phyloP scores from a whole-genome alignment of 2,797 vertebrate species.

The Acanthis flammea region DNA sequence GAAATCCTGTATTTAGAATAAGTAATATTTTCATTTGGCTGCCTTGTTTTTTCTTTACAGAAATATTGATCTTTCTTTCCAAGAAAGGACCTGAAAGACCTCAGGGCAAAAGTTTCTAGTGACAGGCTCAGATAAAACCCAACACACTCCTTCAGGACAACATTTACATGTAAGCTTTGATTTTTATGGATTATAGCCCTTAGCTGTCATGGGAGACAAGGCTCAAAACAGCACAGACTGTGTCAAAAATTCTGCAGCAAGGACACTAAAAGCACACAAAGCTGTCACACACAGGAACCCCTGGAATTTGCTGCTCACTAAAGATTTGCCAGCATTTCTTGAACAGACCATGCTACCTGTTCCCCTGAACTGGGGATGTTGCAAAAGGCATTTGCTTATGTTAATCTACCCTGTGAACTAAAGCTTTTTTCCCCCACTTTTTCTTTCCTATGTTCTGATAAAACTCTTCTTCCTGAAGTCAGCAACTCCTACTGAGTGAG shows the following conservation, averaged over 20 bases:
- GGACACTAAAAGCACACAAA: not conserved
- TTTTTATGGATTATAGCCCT: not conserved
- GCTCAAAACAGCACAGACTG: not conserved
- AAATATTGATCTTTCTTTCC: not conserved
- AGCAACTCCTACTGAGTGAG: not conserved
- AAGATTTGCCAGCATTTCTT: not conserved
- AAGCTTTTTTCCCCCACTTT: rapidly evolving
- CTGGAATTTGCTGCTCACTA: not conserved
- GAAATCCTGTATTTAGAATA: not conserved
- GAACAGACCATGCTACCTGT: not conserved
- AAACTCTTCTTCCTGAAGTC: not conserved
- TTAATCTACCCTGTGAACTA: not conserved
- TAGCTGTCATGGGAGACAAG: not conserved
- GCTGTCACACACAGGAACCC: not conserved
- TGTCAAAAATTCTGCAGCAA: not conserved
- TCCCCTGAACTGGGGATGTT: not conserved
- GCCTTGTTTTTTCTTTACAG: not conserved
- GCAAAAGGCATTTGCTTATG: not conserved
- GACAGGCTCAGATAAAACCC: not conserved
- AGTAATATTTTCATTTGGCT: not conserved
- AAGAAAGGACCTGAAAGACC: not conserved
- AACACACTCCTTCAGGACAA: not conserved
- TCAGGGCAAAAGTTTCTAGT: not conserved
- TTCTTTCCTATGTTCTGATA: not conserved
- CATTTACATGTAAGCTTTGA: not conserved